Evolutionary conservation across 2,888 invertebrate species (phyloP).

Genomic region (Hoplodrina ambigua): DNA sequence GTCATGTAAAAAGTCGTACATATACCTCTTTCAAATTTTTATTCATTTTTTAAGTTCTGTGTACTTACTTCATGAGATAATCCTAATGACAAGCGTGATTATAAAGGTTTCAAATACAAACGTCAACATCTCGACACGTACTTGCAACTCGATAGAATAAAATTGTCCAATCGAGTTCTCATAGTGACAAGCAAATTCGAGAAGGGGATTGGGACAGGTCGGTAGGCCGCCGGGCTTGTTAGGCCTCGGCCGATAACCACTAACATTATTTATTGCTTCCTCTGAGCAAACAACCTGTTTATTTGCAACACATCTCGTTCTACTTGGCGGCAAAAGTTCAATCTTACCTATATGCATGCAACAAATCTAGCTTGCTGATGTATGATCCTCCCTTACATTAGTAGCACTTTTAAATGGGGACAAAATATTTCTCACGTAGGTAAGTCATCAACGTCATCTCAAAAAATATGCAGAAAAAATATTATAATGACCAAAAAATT

Average conservation of each 20-base stretch:
- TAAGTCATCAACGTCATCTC: too few species aligned
- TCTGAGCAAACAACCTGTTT: constrained; percentile 58
- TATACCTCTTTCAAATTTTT: too few species aligned
- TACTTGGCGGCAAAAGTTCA: constrained; percentile 22
- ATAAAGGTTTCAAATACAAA: too few species aligned
- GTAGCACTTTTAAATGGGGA: too few species aligned
- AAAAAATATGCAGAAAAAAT: too few species aligned
- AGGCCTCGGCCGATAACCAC: constrained; percentile 48
- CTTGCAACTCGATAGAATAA: constrained; percentile 27
- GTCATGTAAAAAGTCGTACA: too few species aligned
- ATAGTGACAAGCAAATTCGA: constrained; percentile 33
- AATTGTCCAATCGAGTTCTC: constrained; percentile 34
- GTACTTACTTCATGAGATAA: too few species aligned
- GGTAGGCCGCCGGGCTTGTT: constrained; percentile 40
- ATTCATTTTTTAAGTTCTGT: too few species aligned
- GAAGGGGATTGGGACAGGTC: constrained; percentile 37
- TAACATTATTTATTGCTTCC: constrained; percentile 65
- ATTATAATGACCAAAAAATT: too few species aligned
- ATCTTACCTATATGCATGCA: constrained; percentile 28
- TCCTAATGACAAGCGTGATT: too few species aligned
- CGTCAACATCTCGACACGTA: neutral
- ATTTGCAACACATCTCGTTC: constrained; percentile 51
- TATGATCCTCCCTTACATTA: too few species aligned
- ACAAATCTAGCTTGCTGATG: neutral
- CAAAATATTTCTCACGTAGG: too few species aligned